Percentiles rank a stretch among this genome's conserved stretches.
phyloP scores from a whole-genome alignment of 2,797 vertebrate species.

The Hippocampus kuda region DNA sequence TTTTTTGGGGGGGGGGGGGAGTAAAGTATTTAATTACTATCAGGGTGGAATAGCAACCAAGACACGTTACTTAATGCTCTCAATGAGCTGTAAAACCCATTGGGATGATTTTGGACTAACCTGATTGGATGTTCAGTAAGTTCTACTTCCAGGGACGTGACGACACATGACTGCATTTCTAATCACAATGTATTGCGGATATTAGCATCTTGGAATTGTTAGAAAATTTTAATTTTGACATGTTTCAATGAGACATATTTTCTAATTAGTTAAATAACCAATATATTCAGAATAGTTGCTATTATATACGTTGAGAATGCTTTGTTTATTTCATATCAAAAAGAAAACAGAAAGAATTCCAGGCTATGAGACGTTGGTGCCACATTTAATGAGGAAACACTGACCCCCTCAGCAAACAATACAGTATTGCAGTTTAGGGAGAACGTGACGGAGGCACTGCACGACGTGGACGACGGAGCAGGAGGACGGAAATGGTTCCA shows the following conservation, averaged over 20 bases:
- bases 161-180: no score
- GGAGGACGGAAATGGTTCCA: slow-evolving; percentile 14
- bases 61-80: neutral
- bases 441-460: slow-evolving; percentile 46
- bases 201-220: no score
- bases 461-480: slow-evolving; percentile 51
- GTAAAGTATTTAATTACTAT: no score
- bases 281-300: no score
- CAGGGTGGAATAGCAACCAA: neutral
- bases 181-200: no score
- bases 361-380: neutral
- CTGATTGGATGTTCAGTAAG: neutral
- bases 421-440: slow-evolving; percentile 13
- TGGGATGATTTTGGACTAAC: neutral
- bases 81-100: neutral
- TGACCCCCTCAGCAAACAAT: slow-evolving; percentile 39
- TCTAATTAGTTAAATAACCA: no score
- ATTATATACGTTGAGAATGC: neutral
- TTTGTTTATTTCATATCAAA: neutral
- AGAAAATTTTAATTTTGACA: no score
- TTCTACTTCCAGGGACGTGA: no score
- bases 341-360: neutral
- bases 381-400: neutral
- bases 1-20: no score
- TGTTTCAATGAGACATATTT: no score